phyloP scores from a whole-genome alignment of 1,140 invertebrate genomes.

The Reticulitermes speratus region DNA sequence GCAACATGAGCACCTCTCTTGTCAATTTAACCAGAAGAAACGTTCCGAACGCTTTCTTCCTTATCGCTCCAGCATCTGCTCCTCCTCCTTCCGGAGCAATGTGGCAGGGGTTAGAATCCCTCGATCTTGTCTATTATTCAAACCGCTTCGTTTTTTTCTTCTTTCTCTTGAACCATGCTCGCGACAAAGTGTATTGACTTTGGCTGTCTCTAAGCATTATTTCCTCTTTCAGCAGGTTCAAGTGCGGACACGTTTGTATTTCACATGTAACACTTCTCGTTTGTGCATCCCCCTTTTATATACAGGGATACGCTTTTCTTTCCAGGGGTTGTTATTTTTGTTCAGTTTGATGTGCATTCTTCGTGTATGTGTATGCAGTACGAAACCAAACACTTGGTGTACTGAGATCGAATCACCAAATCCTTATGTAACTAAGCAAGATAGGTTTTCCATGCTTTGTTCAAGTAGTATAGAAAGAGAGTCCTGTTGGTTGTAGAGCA shows the following conservation, averaged over 20 bases:
- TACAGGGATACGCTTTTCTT: neutral
- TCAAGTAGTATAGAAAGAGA: neutral
- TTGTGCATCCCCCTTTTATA: neutral
- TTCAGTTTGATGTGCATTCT: neutral
- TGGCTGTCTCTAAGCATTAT: neutral
- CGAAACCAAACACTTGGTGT: neutral
- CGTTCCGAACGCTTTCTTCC: neutral
- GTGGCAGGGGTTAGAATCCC: neutral
- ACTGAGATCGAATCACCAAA: neutral
- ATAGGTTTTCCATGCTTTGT: neutral
- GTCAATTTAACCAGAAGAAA: neutral
- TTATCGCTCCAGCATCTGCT: neutral
- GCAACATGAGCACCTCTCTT: neutral
- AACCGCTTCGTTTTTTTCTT: neutral
- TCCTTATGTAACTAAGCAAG: neutral
- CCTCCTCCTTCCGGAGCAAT: neutral
- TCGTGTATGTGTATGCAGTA: too few relatives aligned
- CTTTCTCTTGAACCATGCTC: neutral
- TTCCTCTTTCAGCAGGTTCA: neutral
- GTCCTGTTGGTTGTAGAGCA: too few relatives aligned
- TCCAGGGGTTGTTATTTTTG: neutral
- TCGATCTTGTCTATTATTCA: neutral
- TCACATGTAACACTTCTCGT: neutral
- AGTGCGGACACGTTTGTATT: neutral
- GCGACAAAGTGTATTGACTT: slow-evolving; percentile 15